phyloP scores from a whole-genome alignment of 1,140 invertebrate genomes.

The Drusus annulatus region DNA sequence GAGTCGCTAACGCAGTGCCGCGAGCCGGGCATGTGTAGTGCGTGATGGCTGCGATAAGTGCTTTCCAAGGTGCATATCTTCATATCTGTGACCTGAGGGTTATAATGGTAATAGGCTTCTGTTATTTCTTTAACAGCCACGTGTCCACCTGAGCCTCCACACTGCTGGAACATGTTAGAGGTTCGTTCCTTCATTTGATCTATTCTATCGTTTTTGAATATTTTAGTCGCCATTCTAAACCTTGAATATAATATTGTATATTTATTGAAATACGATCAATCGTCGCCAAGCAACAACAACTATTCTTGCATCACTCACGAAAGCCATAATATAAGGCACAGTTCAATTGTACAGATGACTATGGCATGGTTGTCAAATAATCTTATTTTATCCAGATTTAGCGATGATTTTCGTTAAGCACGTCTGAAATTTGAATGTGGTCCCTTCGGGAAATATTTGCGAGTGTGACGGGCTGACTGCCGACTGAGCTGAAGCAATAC shows the following conservation, averaged over 20 bases:
- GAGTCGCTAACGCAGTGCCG: constrained; percentile 55
- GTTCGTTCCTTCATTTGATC: constrained; percentile 49
- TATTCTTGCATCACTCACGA: too few species aligned
- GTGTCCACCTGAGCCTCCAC: constrained; percentile 42
- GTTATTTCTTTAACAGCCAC: constrained; percentile 7
- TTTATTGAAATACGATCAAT: too few species aligned
- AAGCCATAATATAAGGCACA: too few species aligned
- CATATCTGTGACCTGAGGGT: constrained; percentile 38
- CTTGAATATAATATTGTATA: constrained; percentile 21
- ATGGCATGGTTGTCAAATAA: too few species aligned
- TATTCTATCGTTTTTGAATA: constrained; percentile 38
- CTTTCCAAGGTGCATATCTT: constrained; percentile 56
- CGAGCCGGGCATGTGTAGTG: background rate
- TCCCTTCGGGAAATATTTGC: background rate
- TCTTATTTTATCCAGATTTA: too few species aligned
- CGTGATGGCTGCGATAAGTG: constrained; percentile 35
- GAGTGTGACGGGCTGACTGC: background rate
- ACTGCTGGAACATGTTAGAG: constrained; percentile 53
- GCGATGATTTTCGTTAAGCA: too few species aligned
- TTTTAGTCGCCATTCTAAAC: constrained; percentile 22
- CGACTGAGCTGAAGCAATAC: constrained; percentile 21
- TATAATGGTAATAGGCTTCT: constrained; percentile 42
- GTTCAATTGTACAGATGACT: too few species aligned
- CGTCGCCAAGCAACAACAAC: too few species aligned
- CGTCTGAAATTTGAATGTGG: background rate